Evolutionary conservation across 2,888 invertebrate genomes (phyloP), one percentile per base, ranked within the genome.

Genomic region (Emmelina monodactyla): DNA sequence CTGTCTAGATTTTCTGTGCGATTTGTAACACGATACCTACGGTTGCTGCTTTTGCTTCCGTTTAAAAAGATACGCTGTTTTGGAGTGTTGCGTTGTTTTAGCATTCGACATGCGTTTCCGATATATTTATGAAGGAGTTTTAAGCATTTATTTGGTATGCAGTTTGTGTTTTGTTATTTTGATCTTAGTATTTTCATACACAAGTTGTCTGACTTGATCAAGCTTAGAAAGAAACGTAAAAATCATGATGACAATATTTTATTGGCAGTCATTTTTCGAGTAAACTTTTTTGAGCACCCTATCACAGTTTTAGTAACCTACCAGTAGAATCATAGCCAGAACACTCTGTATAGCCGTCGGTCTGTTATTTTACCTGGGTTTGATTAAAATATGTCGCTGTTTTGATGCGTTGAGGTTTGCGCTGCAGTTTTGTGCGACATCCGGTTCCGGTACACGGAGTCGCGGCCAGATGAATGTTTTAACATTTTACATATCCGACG

Each of bases 401-500:
- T 70, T 66, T 67, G 67, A 66, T 64, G 62, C 55, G 53, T 59
- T 51, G 60, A 56, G 64, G 68, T 65, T 62, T 62, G 58, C 60
- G 61, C 62, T 61, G 62, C 64, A 65, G 66, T 66, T 66, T 58
- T 67, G 68, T 62, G 58, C 52, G 49, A 65, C 65, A 64, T 58
- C 50, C 64, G 71, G 75, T 71, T 72, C 68, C 69, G 62, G 63
- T 63, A 63, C 55, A 53, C 57, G 55, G 57, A 63, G 56, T 58
- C 56, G 62, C 53, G 61, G 63, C 63, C 66, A 72, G 71, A 75
- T 75, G 78, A 75, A 75, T 73, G 68, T 63, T 72, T 75, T 68
- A 70, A 71, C 66, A 71, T 76, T 76, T 75, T 73, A 73, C 71
- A 75, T 69, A 71, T 69, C 67, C 68, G 61, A 63, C 69, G 64